Conservation (phyloP, 2,888 invertebrate species). For the Calameuta pallipes region DNA sequence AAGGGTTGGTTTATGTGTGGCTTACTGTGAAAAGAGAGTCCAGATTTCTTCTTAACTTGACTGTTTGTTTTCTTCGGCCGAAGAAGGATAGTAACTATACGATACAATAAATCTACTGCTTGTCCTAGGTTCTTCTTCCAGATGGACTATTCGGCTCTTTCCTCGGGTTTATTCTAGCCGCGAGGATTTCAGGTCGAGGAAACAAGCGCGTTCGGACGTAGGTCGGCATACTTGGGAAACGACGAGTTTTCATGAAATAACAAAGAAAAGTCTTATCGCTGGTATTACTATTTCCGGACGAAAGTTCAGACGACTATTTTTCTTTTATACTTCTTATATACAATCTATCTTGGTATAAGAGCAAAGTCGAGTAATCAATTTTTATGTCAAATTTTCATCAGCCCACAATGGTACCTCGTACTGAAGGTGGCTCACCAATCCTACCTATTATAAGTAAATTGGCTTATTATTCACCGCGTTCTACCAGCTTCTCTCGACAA, state of each 20-base stretch:
- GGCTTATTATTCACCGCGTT: slow-evolving; percentile 47
- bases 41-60: background rate
- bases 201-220: background rate
- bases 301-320: background rate
- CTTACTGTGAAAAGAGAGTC: background rate
- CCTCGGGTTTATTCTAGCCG: background rate
- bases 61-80: background rate
- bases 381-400: background rate
- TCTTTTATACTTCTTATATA: background rate
- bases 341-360: background rate
- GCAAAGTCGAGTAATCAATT: background rate
- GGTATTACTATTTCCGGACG: background rate
- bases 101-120: background rate
- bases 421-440: background rate
- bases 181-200: background rate
- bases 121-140: background rate
- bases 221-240: background rate
- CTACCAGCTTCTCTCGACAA: slow-evolving; percentile 16
- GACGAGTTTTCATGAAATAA: background rate
- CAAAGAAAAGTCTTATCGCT: background rate
- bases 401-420: background rate
- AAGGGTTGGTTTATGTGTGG: background rate
- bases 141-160: background rate
- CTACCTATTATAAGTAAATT: slow-evolving; percentile 30
- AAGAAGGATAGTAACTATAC: background rate